Evolutionary conservation across 1,140 invertebrate genomes (phyloP).

Genomic region (Dendrolimus punctatus): DNA sequence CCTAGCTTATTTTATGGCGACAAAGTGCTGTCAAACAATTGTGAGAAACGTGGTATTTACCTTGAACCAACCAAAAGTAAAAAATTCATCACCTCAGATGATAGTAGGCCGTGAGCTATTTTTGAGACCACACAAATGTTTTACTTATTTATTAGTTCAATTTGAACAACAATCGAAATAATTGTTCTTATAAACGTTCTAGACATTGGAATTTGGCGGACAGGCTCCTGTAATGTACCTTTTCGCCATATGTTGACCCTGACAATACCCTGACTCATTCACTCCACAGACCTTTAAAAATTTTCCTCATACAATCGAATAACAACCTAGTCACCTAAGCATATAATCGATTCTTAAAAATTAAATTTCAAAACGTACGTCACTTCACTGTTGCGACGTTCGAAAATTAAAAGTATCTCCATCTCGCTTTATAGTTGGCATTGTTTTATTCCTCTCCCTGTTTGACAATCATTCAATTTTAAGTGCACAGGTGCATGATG

Average conservation of each 20-base stretch:
- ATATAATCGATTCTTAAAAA: constrained; percentile 1
- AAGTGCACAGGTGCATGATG: constrained; percentile 55
- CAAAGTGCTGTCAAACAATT: too few relatives aligned
- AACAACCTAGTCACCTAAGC: constrained; percentile 1
- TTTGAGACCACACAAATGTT: too few relatives aligned
- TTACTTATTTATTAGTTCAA: too few relatives aligned
- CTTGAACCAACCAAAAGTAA: too few relatives aligned
- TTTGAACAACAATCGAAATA: too few relatives aligned
- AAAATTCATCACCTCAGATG: too few relatives aligned
- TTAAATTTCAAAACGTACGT: not conserved
- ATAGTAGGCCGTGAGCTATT: too few relatives aligned
- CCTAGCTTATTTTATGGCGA: too few relatives aligned
- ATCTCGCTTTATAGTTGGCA: constrained; percentile 43
- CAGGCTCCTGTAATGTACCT: constrained; percentile 20
- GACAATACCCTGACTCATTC: constrained; percentile 38
- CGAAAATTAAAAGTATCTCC: constrained; percentile 10
- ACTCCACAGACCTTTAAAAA: constrained; percentile 8
- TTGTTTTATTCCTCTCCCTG: constrained; percentile 51
- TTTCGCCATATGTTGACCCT: constrained; percentile 66
- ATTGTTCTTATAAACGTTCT: not conserved
- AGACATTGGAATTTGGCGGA: constrained; percentile 44
- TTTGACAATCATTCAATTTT: constrained; percentile 52
- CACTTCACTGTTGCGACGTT: not conserved
- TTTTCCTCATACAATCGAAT: constrained; percentile 4
- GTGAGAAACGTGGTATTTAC: too few relatives aligned